Conservation (phyloP, 2,888 invertebrate genomes). For the Morpho achilles region DNA sequence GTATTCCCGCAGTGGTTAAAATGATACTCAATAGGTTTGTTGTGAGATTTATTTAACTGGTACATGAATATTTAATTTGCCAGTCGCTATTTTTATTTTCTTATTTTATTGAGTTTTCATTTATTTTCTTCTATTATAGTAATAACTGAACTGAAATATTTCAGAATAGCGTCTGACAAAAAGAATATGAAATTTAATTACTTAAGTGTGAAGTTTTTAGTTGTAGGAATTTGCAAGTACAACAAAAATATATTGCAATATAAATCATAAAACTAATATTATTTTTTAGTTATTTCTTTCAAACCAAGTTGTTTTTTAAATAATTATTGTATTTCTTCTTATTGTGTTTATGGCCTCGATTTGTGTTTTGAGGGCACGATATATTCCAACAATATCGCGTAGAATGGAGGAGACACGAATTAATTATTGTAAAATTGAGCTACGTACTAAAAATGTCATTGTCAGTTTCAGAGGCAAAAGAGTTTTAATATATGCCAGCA, state of each 20-base stretch:
- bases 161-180: not conserved
- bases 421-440: not conserved
- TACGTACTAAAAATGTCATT: constrained; percentile 14
- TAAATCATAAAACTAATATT: no score
- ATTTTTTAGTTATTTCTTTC: not conserved
- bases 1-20: not conserved
- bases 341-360: no score
- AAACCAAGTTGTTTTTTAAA: not conserved
- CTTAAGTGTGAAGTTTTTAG: not conserved
- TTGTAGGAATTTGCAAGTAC: not conserved
- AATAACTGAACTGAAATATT: constrained; percentile 5
- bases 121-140: constrained; percentile 9
- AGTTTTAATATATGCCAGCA: constrained; percentile 15
- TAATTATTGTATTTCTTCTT: not conserved
- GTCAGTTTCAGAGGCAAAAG: constrained; percentile 10
- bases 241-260: no score
- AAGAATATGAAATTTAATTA: not conserved
- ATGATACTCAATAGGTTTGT: not conserved
- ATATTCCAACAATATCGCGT: no score
- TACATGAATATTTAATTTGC: constrained; percentile 2
- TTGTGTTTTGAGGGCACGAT: no score
- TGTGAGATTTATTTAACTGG: not conserved
- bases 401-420: no score
- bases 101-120: constrained; percentile 7
- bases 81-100: constrained; percentile 6